A percentile compares a stretch with the other conserved stretches of the same genome.
Conservation (phyloP, 2,797 vertebrate species). For the Aulostomus chinensis region DNA sequence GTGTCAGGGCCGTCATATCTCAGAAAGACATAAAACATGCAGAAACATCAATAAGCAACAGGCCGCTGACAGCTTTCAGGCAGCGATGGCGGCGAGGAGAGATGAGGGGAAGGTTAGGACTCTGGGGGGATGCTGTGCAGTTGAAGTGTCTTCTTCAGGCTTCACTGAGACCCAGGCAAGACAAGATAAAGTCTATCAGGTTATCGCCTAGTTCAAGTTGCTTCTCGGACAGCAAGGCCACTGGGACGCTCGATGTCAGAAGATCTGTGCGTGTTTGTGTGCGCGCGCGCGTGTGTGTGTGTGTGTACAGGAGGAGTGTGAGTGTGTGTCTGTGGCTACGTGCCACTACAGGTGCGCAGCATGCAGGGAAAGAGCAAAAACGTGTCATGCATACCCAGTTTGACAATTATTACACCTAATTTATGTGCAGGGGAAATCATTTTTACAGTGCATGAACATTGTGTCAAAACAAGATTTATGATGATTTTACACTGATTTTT, state of each 20-base stretch:
- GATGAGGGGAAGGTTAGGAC: conserved; percentile 96
- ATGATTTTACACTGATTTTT: too few species aligned
- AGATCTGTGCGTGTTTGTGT: conserved; percentile 41
- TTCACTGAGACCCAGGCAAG: conserved; percentile 88
- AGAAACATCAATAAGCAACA: conserved; percentile 99
- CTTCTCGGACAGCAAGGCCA: conserved; percentile 87
- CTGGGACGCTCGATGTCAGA: conserved; percentile 80
- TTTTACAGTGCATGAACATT: too few species aligned
- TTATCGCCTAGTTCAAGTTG: conserved; percentile 95
- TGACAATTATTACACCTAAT: too few species aligned
- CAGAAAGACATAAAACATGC: conserved; percentile 97
- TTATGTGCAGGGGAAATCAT: too few species aligned
- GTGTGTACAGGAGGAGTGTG: background rate
- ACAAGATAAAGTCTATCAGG: conserved; percentile 99
- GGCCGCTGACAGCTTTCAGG: conserved; percentile 96
- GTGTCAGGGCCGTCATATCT: conserved; percentile 98
- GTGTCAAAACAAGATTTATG: too few species aligned
- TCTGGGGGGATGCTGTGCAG: conserved; percentile 91
- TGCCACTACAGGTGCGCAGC: too few species aligned
- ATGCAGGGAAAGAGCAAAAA: too few species aligned
- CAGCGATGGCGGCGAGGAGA: conserved; percentile 87
- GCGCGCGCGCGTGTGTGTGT: background rate
- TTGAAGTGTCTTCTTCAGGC: conserved; percentile 93
- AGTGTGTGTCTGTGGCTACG: background rate
- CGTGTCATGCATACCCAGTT: too few species aligned